Evolutionary conservation across 2,888 invertebrate species (phyloP).

Genomic region (Sminthurinus aureus): DNA sequence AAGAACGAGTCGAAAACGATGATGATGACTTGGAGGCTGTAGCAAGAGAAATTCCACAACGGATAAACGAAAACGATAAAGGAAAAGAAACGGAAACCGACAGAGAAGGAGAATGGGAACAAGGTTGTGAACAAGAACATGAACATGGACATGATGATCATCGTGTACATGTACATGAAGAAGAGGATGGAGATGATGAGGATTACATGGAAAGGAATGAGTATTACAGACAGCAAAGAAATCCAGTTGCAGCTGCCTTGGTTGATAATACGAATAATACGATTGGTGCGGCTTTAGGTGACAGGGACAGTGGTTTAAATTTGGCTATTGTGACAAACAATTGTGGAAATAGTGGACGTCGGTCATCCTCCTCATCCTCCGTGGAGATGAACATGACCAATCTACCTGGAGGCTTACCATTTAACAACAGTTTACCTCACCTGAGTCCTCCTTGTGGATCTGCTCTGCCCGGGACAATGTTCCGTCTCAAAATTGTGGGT

Average conservation of each 20-base stretch:
- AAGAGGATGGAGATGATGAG: conserved; percentile 31
- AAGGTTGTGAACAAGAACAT: conserved; percentile 48
- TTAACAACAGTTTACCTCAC: conserved; percentile 40
- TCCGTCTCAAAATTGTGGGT: conserved; percentile 83
- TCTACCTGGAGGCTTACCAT: too few relatives aligned
- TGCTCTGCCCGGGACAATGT: conserved; percentile 74
- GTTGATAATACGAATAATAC: conserved; percentile 16
- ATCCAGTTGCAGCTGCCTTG: conserved; percentile 24
- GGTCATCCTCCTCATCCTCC: conserved; percentile 25
- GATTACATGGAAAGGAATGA: conserved; percentile 30
- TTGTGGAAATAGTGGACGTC: not conserved
- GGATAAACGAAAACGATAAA: too few relatives aligned
- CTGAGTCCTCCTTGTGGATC: conserved; percentile 61
- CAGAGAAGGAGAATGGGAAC: conserved; percentile 15
- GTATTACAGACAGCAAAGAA: conserved; percentile 32
- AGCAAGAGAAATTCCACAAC: not conserved
- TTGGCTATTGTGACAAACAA: not conserved
- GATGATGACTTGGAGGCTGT: not conserved
- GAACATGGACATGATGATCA: conserved; percentile 18
- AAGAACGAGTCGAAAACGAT: not conserved
- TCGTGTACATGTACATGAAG: conserved; percentile 7
- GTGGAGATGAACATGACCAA: not conserved
- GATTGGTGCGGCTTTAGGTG: not conserved
- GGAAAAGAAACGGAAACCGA: not conserved
- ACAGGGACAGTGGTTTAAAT: not conserved